Evolutionary conservation across 2,888 invertebrate genomes (phyloP), one percentile per base, ranked within the genome.

Genomic region (Aphrophora alni): DNA sequence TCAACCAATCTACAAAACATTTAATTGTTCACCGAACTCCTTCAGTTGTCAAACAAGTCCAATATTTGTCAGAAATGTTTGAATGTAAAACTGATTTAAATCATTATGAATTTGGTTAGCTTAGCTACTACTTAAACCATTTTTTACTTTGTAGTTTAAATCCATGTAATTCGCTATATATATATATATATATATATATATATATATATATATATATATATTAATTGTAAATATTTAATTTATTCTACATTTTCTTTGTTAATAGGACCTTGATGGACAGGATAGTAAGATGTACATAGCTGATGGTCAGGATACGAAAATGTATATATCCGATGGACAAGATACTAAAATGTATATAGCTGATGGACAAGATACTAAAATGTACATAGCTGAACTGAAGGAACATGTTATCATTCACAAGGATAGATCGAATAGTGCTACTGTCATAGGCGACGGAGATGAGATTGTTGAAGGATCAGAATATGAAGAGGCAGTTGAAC

Each of bases 301-400:
- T 14, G 88, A 88, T 81, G 89, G 89, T 79, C 59, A 59, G 21
- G 59, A 59, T 59, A 59, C 21, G 4, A 59, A 59, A 14, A 59
- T 59, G 59, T 59, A 21, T 26, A 71, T 71, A 28, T n/a, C 71
- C 21, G 59, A 59, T 21, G 27, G 71, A 7, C 82, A 82, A 24
- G 84, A 84, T 68, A 83, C 84, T 21, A 90, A 90, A 83, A 85
- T 91, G 78, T 91, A 90, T 84, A 90, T 91, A 24, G 88, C 90
- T 33, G 33, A 33, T 33, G 68, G 68, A 68, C 82, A 81, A 25
- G 84, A 84, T 69, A 83, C 84, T 21, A 90, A 90, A 83, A 85
- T 91, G 77, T 91, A 90, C 84, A 90, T 91, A 21, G 88, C 90
- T 0, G 91, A 90, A 82, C 84, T 90, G 5, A 90, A 90, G 83